Evolutionary conservation across 2,113 vertebrate genomes (phyloP).

Genomic region (Furnarius figulus): DNA sequence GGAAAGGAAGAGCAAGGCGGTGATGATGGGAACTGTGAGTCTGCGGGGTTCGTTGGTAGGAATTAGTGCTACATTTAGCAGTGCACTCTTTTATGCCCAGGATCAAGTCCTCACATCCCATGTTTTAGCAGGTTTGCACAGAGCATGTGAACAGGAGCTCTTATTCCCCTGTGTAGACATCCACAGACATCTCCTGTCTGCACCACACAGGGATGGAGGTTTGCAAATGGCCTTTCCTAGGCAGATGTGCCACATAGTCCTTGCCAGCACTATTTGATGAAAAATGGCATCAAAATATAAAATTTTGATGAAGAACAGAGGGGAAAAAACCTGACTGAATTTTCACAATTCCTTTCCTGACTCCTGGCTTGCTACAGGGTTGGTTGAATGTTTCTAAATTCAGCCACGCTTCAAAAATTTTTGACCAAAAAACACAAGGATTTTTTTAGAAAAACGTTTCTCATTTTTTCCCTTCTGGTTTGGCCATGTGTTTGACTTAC

Average conservation of each 20-base stretch:
- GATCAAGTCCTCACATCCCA: neutral
- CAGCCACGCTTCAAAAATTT: neutral
- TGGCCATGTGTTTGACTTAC: constrained; percentile 26
- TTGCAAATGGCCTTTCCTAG: neutral
- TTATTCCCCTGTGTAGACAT: neutral
- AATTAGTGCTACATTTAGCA: neutral
- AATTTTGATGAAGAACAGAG: neutral
- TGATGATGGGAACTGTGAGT: accelerated
- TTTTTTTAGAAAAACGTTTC: neutral
- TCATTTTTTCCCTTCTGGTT: constrained; percentile 59
- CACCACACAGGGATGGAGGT: neutral
- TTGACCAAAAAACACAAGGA: constrained; percentile 29
- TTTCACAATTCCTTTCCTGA: neutral
- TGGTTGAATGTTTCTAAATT: constrained; percentile 46
- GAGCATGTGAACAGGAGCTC: neutral
- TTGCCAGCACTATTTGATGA: neutral
- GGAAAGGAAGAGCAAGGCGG: neutral
- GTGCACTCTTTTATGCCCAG: neutral
- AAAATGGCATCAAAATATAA: neutral
- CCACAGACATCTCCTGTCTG: neutral
- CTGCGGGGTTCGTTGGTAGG: accelerated
- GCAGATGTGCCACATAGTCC: neutral
- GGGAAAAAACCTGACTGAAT: neutral
- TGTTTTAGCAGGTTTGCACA: neutral
- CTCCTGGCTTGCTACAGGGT: neutral